A percentile compares a stretch with the other conserved stretches of the same genome.
phyloP scores from a whole-genome alignment of 1,140 invertebrate genomes.

The Ruditapes philippinarum region DNA sequence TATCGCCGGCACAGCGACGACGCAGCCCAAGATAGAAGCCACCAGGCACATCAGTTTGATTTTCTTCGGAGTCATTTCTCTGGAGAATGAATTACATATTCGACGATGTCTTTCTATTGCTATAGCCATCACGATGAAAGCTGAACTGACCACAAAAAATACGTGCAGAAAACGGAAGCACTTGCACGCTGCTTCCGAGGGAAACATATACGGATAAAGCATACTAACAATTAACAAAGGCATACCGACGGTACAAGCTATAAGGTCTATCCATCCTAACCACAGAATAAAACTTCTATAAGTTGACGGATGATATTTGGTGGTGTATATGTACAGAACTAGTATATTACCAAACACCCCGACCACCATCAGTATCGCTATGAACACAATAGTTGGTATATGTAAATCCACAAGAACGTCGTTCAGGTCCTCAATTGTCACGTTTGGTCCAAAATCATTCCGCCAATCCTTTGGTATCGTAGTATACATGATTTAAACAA shows the following conservation, averaged over 20 bases:
- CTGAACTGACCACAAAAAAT: slow-evolving; percentile 44
- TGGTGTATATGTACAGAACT: slow-evolving; percentile 73
- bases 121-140: slow-evolving; percentile 53
- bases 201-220: slow-evolving; percentile 55
- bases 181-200: slow-evolving; percentile 49
- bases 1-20: slow-evolving; percentile 47
- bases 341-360: slow-evolving; percentile 72
- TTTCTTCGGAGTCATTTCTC: slow-evolving; percentile 36
- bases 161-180: slow-evolving; percentile 40
- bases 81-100: slow-evolving; percentile 49
- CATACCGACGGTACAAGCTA: slow-evolving; percentile 50
- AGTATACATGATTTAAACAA: slow-evolving; percentile 16
- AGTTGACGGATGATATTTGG: slow-evolving; percentile 55
- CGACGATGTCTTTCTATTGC: slow-evolving; percentile 45
- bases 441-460: slow-evolving; percentile 18
- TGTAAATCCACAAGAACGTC: slow-evolving; percentile 46
- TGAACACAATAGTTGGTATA: slow-evolving; percentile 45
- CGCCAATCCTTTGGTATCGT: slow-evolving; percentile 36
- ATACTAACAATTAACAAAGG: slow-evolving; percentile 56
- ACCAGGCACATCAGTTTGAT: slow-evolving; percentile 53
- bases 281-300: slow-evolving; percentile 62
- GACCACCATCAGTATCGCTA: slow-evolving; percentile 66
- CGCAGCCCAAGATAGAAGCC: slow-evolving; percentile 28
- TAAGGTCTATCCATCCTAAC: slow-evolving; percentile 51
- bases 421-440: slow-evolving; percentile 34